Evolutionary conservation across 2,797 vertebrate species (phyloP).

Genomic region (Sylvilagus floridanus): DNA sequence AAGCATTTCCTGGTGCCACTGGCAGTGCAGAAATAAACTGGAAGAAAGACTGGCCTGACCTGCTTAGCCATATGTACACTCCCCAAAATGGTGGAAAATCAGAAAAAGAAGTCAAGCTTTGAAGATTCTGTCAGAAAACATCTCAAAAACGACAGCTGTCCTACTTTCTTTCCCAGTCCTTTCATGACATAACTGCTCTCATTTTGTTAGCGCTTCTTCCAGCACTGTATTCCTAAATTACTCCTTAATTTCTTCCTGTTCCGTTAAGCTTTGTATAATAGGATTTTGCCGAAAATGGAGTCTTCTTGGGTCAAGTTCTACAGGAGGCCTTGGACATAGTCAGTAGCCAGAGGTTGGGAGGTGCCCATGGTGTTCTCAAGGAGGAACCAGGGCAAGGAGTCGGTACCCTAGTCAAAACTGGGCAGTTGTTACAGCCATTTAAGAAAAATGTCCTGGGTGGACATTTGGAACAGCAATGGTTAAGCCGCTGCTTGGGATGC

Average conservation of each 20-base stretch:
- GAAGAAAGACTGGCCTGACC: not conserved
- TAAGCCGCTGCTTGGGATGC: too few species aligned
- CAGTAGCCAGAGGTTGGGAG: not conserved
- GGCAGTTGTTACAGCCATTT: not conserved
- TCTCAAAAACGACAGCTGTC: conserved; percentile 53
- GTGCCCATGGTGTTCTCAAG: not conserved
- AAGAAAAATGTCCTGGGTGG: not conserved
- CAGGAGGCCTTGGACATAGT: not conserved
- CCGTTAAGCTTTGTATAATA: not conserved
- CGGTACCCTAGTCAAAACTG: not conserved
- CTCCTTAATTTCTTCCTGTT: conserved; percentile 45
- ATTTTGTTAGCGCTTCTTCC: conserved; percentile 57
- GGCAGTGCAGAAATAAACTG: not conserved
- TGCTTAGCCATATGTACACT: not conserved
- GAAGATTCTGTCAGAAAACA: conserved; percentile 63
- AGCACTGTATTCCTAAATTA: conserved; percentile 8
- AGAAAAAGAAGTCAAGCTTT: conserved; percentile 50
- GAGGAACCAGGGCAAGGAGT: not conserved
- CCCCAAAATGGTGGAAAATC: conserved; percentile 48
- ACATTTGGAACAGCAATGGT: too few species aligned
- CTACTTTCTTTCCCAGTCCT: conserved; percentile 50
- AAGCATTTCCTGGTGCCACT: conserved; percentile 5
- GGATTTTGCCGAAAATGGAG: not conserved
- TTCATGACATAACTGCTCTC: conserved; percentile 59
- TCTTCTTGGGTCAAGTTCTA: not conserved